These are phyloP conservation scores for Phylloscopus collybita DNA, from an alignment of 2,797 vertebrate species.

Conservation along the genomic window DNA sequence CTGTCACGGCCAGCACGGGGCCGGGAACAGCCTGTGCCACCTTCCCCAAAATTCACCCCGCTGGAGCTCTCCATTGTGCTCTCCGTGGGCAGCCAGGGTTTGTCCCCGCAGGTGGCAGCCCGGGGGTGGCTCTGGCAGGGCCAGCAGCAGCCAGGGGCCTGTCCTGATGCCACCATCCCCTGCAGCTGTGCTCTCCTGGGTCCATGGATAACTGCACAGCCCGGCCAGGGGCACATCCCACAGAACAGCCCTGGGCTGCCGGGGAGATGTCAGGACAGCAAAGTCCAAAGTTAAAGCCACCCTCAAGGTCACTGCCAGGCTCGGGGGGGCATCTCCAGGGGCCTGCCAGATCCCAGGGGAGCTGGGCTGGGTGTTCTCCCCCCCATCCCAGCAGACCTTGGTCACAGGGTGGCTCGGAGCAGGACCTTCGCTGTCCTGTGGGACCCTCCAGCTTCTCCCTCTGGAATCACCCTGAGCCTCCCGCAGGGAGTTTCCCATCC, in stretches of 20 bases:
- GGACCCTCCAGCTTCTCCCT: neutral
- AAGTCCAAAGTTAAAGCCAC: neutral
- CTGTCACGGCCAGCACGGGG: neutral
- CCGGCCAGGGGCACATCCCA: neutral
- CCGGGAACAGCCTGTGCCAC: fast-evolving
- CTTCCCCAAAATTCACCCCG: neutral
- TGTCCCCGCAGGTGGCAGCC: neutral
- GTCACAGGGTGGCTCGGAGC: neutral
- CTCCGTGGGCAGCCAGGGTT: neutral
- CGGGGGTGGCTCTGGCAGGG: neutral
- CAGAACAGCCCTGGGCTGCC: neutral
- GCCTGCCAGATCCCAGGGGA: neutral
- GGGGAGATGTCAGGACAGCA: neutral
- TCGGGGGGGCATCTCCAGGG: fast-evolving
- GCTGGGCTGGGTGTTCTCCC: neutral
- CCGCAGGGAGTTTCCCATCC: fast-evolving
- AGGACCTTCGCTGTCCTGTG: fast-evolving
- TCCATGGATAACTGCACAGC: slow-evolving; percentile 61
- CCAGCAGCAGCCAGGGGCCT: fast-evolving
- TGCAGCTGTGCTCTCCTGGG: neutral
- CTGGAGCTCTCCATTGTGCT: neutral
- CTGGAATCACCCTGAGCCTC: neutral
- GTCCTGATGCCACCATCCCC: neutral
- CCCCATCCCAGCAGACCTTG: fast-evolving
- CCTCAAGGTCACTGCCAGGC: neutral